Evolutionary conservation across 2,888 invertebrate genomes (phyloP).

Genomic region (Junonia oenone): DNA sequence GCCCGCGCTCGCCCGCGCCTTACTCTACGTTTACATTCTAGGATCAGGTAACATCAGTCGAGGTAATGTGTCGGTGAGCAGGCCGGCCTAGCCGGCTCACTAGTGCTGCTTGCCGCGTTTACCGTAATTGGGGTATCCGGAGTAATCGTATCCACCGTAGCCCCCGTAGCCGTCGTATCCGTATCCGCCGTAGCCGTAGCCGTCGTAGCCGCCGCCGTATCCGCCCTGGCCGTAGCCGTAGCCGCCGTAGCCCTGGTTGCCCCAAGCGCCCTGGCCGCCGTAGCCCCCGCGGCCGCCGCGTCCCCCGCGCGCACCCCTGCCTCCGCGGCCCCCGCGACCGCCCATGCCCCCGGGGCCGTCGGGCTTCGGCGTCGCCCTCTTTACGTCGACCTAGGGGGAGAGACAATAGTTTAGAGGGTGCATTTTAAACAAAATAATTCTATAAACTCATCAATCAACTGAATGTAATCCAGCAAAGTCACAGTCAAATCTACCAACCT

Average conservation of each 20-base stretch:
- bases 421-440: not conserved
- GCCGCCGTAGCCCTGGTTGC: slow-evolving; percentile 83
- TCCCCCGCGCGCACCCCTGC: slow-evolving; percentile 83
- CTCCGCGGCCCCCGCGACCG: slow-evolving; percentile 82
- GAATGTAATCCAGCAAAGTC: not conserved
- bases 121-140: slow-evolving; percentile 91
- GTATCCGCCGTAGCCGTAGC: slow-evolving; percentile 86
- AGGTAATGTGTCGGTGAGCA: slow-evolving; percentile 78
- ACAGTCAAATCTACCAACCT: slow-evolving; percentile 78
- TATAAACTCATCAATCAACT: not conserved
- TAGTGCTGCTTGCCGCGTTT: slow-evolving; percentile 80
- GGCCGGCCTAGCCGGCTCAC: slow-evolving; percentile 57
- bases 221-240: slow-evolving; percentile 86
- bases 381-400: slow-evolving; percentile 89
- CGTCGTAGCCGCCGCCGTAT: slow-evolving; percentile 86
- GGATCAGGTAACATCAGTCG: slow-evolving; percentile 79
- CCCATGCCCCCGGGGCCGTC: slow-evolving; percentile 85
- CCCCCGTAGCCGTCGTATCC: slow-evolving; percentile 88
- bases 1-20: slow-evolving; percentile 39
- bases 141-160: slow-evolving; percentile 89
- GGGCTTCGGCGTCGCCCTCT: slow-evolving; percentile 95
- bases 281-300: slow-evolving; percentile 85
- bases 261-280: slow-evolving; percentile 83
- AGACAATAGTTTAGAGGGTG: not conserved
- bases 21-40: slow-evolving; percentile 73